Percentiles rank a stretch among this genome's conserved stretches.
phyloP scores from a whole-genome alignment of 2,113 vertebrate species.

The Muscicapa adusta region DNA sequence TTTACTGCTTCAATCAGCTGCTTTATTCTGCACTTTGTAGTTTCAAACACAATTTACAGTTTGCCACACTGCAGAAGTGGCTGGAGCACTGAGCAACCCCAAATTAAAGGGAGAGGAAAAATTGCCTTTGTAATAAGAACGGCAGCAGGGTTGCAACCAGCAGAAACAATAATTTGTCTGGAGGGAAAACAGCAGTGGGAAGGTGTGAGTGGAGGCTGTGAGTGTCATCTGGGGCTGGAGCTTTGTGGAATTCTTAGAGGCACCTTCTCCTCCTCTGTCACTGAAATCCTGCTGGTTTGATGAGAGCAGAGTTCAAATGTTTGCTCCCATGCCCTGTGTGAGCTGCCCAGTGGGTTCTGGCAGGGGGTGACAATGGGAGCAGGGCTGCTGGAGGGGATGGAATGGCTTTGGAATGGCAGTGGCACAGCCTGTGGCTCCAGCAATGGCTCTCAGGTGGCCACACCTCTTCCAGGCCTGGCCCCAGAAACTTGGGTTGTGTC shows the following conservation, averaged over 20 bases:
- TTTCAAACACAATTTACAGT: constrained; percentile 30
- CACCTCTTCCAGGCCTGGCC: not conserved
- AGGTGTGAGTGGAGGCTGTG: not conserved
- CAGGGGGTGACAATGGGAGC: not conserved
- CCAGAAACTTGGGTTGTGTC: rapidly evolving
- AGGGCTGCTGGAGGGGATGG: not conserved
- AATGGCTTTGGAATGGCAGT: not conserved
- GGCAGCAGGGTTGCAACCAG: not conserved
- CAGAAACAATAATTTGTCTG: not conserved
- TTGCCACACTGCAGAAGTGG: not conserved
- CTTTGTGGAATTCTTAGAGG: not conserved
- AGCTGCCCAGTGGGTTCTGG: not conserved
- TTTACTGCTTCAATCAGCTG: constrained; percentile 15
- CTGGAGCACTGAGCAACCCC: not conserved
- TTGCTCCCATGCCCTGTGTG: not conserved
- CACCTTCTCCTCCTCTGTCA: not conserved
- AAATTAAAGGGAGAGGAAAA: constrained; percentile 43
- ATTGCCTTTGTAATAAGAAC: not conserved
- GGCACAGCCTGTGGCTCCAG: not conserved
- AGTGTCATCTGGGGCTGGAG: not conserved
- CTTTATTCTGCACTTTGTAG: constrained; percentile 28
- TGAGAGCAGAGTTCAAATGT: not conserved
- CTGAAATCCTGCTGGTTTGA: not conserved
- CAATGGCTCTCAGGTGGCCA: rapidly evolving
- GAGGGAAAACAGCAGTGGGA: not conserved